Percentiles rank a stretch among this genome's conserved stretches.
Evolutionary conservation across 2,113 vertebrate species (phyloP).

Genomic region (Myocastor coypus): DNA sequence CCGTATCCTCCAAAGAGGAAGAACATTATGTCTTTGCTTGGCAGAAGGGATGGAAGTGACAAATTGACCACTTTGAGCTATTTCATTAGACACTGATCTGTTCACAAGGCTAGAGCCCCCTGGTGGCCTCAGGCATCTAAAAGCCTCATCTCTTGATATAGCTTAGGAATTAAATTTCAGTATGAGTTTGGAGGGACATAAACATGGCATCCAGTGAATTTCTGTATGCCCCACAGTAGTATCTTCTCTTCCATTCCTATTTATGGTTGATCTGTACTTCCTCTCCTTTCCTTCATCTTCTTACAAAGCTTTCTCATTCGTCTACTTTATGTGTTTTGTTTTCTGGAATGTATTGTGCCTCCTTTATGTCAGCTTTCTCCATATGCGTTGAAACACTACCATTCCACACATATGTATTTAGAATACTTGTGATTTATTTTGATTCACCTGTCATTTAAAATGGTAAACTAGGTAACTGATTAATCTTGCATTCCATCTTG

Average conservation of each 20-base stretch:
- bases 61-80: not conserved
- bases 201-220: not conserved
- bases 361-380: not conserved
- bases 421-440: constrained; percentile 11
- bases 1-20: too few relatives aligned
- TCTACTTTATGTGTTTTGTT: not conserved
- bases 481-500: not conserved
- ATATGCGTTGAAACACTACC: not conserved
- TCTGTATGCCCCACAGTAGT: not conserved
- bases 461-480: not conserved
- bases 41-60: not conserved
- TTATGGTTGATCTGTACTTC: not conserved
- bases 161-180: not conserved
- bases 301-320: not conserved
- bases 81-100: not conserved
- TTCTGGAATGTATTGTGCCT: not conserved
- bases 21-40: not conserved
- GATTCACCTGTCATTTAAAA: constrained; percentile 3
- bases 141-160: not conserved
- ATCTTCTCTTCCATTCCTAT: not conserved
- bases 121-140: not conserved
- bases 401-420: not conserved
- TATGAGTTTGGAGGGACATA: not conserved
- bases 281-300: not conserved
- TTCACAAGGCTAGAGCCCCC: not conserved